phyloP scores from a whole-genome alignment of 2,113 vertebrate species.

The Sminthopsis crassicaudata region DNA sequence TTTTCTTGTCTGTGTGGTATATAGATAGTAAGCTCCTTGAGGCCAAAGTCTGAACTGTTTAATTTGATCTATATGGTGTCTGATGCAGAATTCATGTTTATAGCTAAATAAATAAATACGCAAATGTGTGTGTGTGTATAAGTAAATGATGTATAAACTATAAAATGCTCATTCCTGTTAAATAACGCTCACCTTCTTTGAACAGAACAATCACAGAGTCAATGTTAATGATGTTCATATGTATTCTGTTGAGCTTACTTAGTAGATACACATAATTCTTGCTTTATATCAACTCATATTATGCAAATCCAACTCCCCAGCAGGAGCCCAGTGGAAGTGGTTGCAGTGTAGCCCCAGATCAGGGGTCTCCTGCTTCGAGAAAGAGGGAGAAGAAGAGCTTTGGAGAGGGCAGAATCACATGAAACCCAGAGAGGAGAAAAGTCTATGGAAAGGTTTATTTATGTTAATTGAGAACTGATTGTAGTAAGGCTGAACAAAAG shows the following conservation, averaged over 20 bases:
- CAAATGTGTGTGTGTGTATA: too few relatives aligned
- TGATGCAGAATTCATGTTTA: neutral
- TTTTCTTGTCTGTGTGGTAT: neutral
- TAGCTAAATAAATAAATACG: neutral
- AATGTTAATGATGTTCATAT: constrained; percentile 23
- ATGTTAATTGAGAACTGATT: neutral
- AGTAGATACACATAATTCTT: neutral
- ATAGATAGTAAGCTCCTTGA: neutral
- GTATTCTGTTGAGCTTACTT: neutral
- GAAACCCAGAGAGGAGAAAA: neutral
- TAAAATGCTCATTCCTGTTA: neutral
- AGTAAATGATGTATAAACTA: neutral
- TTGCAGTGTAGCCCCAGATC: neutral
- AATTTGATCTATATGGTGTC: neutral
- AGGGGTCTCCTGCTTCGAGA: neutral
- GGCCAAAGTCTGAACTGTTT: constrained; percentile 7
- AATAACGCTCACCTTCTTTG: neutral
- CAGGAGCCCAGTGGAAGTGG: neutral
- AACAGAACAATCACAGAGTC: neutral
- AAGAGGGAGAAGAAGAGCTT: neutral
- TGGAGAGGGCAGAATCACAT: neutral
- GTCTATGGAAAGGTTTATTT: neutral
- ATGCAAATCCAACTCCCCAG: neutral
- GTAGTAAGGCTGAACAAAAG: neutral
- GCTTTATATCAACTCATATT: neutral